Evolutionary conservation across 2,113 vertebrate genomes (phyloP), one percentile per base, ranked within the genome.

Genomic region (Riparia riparia): DNA sequence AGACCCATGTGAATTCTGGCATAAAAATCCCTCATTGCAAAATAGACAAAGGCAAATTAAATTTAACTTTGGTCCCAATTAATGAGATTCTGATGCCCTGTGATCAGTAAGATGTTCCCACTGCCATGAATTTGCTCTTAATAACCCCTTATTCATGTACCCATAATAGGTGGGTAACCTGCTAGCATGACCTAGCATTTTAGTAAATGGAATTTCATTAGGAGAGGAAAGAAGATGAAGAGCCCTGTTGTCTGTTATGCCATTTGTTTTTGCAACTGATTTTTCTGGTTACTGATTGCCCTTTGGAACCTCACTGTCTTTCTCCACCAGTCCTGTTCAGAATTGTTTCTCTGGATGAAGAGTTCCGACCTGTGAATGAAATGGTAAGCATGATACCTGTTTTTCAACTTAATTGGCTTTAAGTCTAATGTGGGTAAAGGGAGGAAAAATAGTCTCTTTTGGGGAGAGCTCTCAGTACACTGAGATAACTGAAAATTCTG

Each of bases 311-410:
- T 95, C 60, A 49, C 58, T 80, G 17, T 82, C n/a, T 97, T 79
- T 83, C 53, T 97, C 31, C 82, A 95, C 74, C 95, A 98, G 98
- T 98, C 31, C 91, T 97, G 8, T 98, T 98, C 85, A 97, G 98
- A 84, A 80, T 98, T 58, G 97, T 97, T 68, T 92, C 95, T 25
- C n/a, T 98, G 97, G 93, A 98, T 96, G 96, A 97, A 84, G 87
- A 93, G 14, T 98, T 98, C 86, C 89, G 1, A 41, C 97, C 97
- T 10, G 18, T 96, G 57, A 88, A 97, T 6, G 97, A 98, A 45
- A 45, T 90, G 97, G 98, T 98, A 74, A 97, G 97, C 96, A 18
- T 31, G 39, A 31, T 57, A 34, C 20, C 63, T 93, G 25, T 86
- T 88, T 90, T 77, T 61, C 32, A 77, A 47, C 20, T 71, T 68